A percentile compares a stretch with the other conserved stretches of the same genome.
Evolutionary conservation across 2,797 vertebrate species (phyloP).

Genomic region (Jordanella pulchra): DNA sequence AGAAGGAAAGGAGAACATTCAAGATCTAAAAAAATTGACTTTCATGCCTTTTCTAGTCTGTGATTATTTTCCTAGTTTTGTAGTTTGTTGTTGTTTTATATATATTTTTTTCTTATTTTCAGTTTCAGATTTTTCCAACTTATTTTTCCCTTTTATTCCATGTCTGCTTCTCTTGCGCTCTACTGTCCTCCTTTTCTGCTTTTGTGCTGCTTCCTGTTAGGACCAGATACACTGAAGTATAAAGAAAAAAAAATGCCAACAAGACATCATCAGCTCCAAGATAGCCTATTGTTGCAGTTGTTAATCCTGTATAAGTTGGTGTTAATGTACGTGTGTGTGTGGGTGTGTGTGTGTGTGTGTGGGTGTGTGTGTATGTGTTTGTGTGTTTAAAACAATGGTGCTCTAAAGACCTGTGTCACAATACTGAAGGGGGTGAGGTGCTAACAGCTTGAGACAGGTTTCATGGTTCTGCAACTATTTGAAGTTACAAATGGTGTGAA

Average conservation of each 20-base stretch:
- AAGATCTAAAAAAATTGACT: too few relatives aligned
- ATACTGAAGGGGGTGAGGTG: slow-evolving; percentile 68
- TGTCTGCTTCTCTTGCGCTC: background rate
- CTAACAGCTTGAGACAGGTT: slow-evolving; percentile 69
- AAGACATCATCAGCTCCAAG: slow-evolving; percentile 41
- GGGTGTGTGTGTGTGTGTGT: slow-evolving; percentile 23
- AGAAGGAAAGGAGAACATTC: background rate
- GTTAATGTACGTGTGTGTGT: slow-evolving; percentile 20
- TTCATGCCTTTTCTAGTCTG: too few relatives aligned
- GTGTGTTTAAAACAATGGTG: slow-evolving; percentile 27
- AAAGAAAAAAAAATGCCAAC: slow-evolving; percentile 9
- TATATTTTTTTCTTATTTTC: background rate
- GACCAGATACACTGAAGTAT: background rate
- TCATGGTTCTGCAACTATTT: slow-evolving; percentile 59
- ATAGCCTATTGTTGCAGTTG: slow-evolving; percentile 48
- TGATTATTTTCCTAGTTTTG: background rate
- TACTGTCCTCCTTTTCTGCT: background rate
- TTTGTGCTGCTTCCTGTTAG: background rate
- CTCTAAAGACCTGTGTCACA: slow-evolving; percentile 60
- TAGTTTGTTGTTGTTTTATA: background rate
- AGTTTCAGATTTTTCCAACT: background rate
- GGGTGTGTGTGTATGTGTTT: slow-evolving; percentile 22
- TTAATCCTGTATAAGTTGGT: background rate
- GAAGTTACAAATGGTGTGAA: slow-evolving; percentile 78
- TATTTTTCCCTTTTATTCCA: background rate